Base-by-base conservation (phyloP, 2,797 vertebrate genomes). In the Sphenodon punctatus region DNA sequence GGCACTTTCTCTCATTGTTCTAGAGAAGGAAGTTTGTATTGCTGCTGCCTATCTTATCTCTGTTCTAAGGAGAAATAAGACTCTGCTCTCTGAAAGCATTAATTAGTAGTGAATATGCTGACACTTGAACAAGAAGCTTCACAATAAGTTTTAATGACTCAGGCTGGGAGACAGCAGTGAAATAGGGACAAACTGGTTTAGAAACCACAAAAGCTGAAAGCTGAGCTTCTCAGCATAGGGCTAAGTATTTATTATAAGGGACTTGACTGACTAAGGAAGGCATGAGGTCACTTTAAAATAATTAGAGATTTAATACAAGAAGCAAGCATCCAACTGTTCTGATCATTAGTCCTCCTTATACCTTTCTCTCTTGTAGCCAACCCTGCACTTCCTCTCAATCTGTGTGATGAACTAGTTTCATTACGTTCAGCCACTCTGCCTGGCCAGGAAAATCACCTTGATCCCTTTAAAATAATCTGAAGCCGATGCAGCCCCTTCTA, bases 271-370 rank as follows among this genome's bases (percentile, higher is more conserved):
- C 43, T 45, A 45, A 43, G 4, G 19, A 45, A 45, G 43, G 19
- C 43, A 45, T 45, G 8, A 39, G 67, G 68, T 67, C 81, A 66
- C 41, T 22, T 64, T 66, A 30, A 76, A 78, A 61, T 69, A 64
- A 82, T 25, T 5, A 75, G 34, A 75, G 60, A 42, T 10, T 22
- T 43, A 85, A 66, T 79, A 48, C 53, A n/a, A n/a, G n/a, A 77
- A 58, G 71, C 16, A 19, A 85, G 64, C 65, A 46, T 41, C 51
- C 83, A 86, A 71, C 78, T 90, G 80, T 78, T 86, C 55, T 2
- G 0, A n/a, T 60, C 43, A 34, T 2, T 1, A n/a, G 10, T 23
- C 90, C 64, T 55, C 64, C 45, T 19, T 59, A 60, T 78, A 34
- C 43, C 32, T 51, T 67, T 60, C 51, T 42, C n/a, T 45, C 39